Percentiles rank a stretch among this genome's conserved stretches.
Conservation (phyloP, 2,797 vertebrate species). For the Luscinia megarhynchos region DNA sequence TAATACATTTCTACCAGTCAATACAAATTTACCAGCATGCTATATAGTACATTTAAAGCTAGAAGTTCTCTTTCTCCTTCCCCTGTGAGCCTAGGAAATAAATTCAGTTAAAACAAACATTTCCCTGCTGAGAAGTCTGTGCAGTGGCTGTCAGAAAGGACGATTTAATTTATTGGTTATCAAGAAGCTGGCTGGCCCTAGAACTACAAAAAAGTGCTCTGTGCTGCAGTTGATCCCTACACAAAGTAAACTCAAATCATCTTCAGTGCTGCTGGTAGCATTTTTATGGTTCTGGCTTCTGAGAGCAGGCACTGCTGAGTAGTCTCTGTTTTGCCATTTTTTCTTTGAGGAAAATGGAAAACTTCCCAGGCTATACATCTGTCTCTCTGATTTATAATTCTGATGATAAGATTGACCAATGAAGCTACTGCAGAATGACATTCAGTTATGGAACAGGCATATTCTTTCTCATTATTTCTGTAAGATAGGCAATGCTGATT, state of each 20-base stretch:
- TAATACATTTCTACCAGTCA: background rate
- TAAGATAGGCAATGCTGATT: background rate
- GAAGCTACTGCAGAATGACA: background rate
- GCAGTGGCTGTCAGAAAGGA: conserved; percentile 30
- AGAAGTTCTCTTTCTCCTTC: conserved; percentile 13
- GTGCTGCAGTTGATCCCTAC: background rate
- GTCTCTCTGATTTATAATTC: conserved; percentile 5
- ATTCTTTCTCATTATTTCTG: conserved; percentile 17
- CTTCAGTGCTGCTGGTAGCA: background rate
- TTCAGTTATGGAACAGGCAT: background rate
- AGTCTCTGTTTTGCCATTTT: background rate
- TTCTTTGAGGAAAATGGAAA: conserved; percentile 13
- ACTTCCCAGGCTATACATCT: background rate
- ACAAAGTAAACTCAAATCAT: conserved; percentile 12
- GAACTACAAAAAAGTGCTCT: background rate
- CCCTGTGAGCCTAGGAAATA: conserved; percentile 2
- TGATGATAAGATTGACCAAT: conserved; percentile 29
- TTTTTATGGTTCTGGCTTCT: conserved; percentile 30
- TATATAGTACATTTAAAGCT: background rate
- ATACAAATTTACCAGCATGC: background rate
- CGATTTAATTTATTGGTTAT: conserved; percentile 32
- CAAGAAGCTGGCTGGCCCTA: background rate
- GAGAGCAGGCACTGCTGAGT: background rate
- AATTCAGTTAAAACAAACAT: conserved; percentile 37
- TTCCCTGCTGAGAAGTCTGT: conserved; percentile 11